These are phyloP conservation scores for Coregonus ussuriensis DNA, from an alignment of 2,797 vertebrate species.

Conservation along the genomic window DNA sequence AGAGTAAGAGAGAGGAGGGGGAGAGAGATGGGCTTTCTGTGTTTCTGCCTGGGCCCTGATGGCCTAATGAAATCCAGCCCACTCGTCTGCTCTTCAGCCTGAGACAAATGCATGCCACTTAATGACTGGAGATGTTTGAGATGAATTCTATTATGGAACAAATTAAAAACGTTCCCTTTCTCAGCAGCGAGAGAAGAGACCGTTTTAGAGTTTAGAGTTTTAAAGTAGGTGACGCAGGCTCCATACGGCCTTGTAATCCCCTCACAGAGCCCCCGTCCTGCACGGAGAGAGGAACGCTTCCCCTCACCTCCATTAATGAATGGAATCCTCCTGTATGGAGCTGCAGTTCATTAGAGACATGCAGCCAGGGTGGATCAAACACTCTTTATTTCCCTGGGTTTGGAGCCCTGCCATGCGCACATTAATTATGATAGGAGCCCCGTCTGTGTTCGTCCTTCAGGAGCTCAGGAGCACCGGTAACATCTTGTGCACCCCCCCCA, in stretches of 20 bases:
- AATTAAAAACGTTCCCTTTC: slow-evolving; percentile 75
- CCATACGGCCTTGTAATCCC: slow-evolving; percentile 28
- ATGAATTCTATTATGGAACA: slow-evolving; percentile 78
- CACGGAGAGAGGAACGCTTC: slow-evolving; percentile 51
- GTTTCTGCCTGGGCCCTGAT: slow-evolving; percentile 59
- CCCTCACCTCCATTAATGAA: slow-evolving; percentile 73
- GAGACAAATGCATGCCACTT: slow-evolving; percentile 74
- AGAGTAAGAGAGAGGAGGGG: slow-evolving; percentile 34
- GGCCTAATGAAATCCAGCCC: slow-evolving; percentile 76
- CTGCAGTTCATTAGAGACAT: slow-evolving; percentile 76
- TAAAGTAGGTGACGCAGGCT: slow-evolving; percentile 64
- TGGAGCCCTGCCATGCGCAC: slow-evolving; percentile 76
- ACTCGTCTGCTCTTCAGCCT: slow-evolving; percentile 72
- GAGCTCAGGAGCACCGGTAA: slow-evolving; percentile 52
- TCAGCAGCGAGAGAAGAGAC: slow-evolving; percentile 51
- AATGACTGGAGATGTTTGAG: slow-evolving; percentile 74
- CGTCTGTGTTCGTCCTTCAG: slow-evolving; percentile 78
- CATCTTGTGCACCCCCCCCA: background rate
- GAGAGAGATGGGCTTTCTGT: slow-evolving; percentile 45
- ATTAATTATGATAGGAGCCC: slow-evolving; percentile 80
- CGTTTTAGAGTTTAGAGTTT: slow-evolving; percentile 48
- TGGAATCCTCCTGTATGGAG: slow-evolving; percentile 65
- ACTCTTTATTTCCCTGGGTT: slow-evolving; percentile 71
- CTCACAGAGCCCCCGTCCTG: slow-evolving; percentile 44
- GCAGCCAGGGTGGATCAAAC: slow-evolving; percentile 72